Evolutionary conservation across 2,113 vertebrate genomes (phyloP).

Genomic region (Natator depressus): DNA sequence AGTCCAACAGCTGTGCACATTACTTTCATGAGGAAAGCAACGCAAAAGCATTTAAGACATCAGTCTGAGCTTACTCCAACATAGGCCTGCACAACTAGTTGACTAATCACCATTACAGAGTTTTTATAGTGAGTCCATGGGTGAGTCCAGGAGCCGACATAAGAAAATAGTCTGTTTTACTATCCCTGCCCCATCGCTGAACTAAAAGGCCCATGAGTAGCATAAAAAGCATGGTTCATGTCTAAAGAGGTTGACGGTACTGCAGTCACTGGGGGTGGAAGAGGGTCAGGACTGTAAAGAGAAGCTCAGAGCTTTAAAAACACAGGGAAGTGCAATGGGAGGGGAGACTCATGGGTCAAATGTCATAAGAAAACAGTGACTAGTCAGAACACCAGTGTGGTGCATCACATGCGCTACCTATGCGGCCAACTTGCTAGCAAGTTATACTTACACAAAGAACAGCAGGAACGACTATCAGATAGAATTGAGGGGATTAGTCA

Average conservation of each 20-base stretch:
- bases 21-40: constrained; percentile 25
- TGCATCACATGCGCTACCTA: background rate
- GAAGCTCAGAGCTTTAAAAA: background rate
- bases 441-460: background rate
- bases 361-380: background rate
- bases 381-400: background rate
- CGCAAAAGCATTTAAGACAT: background rate
- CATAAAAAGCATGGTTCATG: background rate
- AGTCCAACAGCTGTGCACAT: background rate
- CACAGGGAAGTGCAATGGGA: background rate
- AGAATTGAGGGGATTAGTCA: background rate
- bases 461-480: background rate
- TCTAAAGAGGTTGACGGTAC: background rate
- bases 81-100: background rate
- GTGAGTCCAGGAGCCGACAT: background rate
- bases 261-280: accelerated
- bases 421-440: background rate
- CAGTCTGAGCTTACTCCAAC: constrained; percentile 22
- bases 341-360: background rate
- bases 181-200: background rate
- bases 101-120: background rate
- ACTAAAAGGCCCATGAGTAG: background rate
- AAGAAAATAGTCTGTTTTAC: background rate
- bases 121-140: background rate
- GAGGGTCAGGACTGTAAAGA: background rate